Evolutionary conservation across 2,888 invertebrate genomes (phyloP), one percentile per base, ranked within the genome.

Genomic region (Amblyteles armatorius): DNA sequence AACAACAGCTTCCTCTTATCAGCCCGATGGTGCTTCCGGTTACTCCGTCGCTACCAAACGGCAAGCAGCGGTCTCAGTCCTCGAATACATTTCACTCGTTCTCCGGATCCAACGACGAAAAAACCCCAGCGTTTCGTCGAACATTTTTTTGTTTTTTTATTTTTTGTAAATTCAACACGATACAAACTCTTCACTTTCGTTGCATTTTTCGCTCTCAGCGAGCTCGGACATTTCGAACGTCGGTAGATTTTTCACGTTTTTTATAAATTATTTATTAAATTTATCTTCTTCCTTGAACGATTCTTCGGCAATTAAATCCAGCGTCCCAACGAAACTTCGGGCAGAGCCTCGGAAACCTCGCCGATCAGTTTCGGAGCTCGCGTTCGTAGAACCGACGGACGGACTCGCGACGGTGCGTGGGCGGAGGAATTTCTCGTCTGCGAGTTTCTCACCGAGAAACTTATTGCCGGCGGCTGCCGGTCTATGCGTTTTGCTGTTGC

Each of bases 401-500:
- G 26, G 68, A 67, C 22, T n/a, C 33, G 13, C 68, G 57, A n/a
- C 60, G 40, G 55, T 71, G n/a, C 69, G 69, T 33, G 78, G 78
- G 69, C 29, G 78, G 68, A 69, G 78, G 40, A n/a, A 60, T 57
- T 69, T 68, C 22, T 44, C 44, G 69, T 52, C 68, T 68, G 36
- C 78, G 33, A 69, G 78, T 44, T 63, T 60, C 48, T 29, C 63
- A 48, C 29, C 57, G 48, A 19, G 67, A 69, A 57, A 52, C 26
- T 69, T 52, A 68, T 78, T 67, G 78, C 67, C 78, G 78, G 73
- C 82, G 79, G 85, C 74, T 33, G 40, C 44, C 65, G 81, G 76
- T 68, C 52, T 60, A 69, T 81, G 73, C 60, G 80, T 81, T 84
- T 84, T 76, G 50, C 60, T 60, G 79, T 82, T 82, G 79, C 71